A percentile compares a stretch with the other conserved stretches of the same genome.
These are phyloP conservation scores for Syrrhaptes paradoxus DNA, from an alignment of 2,113 vertebrate genomes.

Conservation along the genomic window DNA sequence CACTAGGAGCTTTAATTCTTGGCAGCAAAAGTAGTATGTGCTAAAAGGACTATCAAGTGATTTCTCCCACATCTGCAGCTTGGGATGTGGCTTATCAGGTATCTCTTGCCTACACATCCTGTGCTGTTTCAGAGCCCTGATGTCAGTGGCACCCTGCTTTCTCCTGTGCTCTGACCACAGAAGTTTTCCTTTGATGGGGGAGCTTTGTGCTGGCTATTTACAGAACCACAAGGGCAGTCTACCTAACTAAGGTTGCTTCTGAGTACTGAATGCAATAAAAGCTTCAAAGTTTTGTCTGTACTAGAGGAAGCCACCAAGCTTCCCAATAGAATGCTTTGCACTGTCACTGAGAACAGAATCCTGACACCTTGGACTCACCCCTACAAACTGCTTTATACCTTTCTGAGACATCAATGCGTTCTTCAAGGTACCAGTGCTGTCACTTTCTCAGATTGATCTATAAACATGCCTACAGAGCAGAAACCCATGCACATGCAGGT, in stretches of 20 bases:
- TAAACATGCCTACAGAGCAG: not conserved
- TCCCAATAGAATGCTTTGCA: not conserved
- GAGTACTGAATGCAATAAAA: not conserved
- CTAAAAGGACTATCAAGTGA: not conserved
- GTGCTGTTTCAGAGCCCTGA: not conserved
- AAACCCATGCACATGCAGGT: rapidly evolving
- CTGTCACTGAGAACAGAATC: not conserved
- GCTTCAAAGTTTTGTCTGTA: not conserved
- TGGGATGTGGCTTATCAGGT: not conserved
- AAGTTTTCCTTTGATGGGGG: not conserved
- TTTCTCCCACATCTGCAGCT: not conserved
- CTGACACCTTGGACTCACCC: not conserved
- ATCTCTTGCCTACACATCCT: not conserved
- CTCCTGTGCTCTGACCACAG: not conserved
- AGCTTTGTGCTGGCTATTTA: not conserved
- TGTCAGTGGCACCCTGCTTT: not conserved
- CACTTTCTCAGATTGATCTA: not conserved
- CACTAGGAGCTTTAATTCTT: slow-evolving; percentile 15
- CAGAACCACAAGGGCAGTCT: not conserved
- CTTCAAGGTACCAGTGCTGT: not conserved
- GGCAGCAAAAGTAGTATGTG: not conserved
- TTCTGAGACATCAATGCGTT: not conserved
- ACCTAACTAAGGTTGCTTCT: not conserved
- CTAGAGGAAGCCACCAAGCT: not conserved
- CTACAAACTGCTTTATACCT: not conserved